Base-by-base conservation (phyloP, 2,797 vertebrate species). In the Balearica regulorum region DNA sequence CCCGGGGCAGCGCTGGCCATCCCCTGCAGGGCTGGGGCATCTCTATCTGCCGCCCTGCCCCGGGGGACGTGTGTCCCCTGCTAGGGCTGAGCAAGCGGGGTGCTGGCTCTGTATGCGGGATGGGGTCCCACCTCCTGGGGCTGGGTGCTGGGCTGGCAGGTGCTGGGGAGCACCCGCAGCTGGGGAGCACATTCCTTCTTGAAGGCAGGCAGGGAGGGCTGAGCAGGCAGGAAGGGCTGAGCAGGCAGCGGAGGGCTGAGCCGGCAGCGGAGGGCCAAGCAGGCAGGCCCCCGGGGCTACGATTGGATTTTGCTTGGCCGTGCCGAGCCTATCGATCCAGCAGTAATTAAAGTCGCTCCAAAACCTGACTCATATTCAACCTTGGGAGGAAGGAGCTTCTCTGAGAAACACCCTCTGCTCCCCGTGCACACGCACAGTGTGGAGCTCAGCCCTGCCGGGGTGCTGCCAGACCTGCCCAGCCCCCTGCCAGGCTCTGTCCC, bases 351-450 rank as follows among this genome's bases (percentile, higher is more conserved):
- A 97, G 93, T 93, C 18, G 3, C 94, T 97, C 88, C 97, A 97
- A 97, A 97, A 91, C 91, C 95, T 97, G 96, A 96, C 96, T 97
- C 96, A 95, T 71, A 95, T 96, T 97, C 96, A 97, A 95, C 94
- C 93, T 92, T 96, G 93, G 31, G 41, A 94, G 57, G 83, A 96
- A 95, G 86, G 86, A 95, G 64, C 70, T 90, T 88, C 37, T 39
- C 66, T 79, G 69, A 95, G 85, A 96, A 90, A 89, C 81, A 68
- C 71, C 66, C 79, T 92, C 78, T 64, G 55, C 55, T 92, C 65
- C 54, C 69, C 5, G 1, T 3, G 17, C 0, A 3, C 62, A 3
- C 8, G 64, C 53, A 55, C 16, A 39, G 37, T 13, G 3, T 14
- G 31, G 31, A 75, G n/a, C 21, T 88, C 66, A 64, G 49, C 25